Percentiles rank a stretch among this genome's conserved stretches.
Evolutionary conservation across 2,888 invertebrate genomes (phyloP).

Genomic region (Pheosia tremula): DNA sequence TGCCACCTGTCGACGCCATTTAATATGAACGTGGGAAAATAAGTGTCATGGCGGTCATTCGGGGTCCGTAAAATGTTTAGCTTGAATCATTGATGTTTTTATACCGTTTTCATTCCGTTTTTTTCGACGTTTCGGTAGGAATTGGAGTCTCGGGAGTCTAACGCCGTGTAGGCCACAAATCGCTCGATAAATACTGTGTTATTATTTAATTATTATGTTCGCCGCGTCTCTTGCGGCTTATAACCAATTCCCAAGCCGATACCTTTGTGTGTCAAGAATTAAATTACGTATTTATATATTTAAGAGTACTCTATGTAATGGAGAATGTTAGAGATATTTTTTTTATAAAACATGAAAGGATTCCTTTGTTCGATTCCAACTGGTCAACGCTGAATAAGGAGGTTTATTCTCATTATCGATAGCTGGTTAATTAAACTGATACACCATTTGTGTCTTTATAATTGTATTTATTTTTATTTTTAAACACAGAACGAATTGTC

Average conservation of each 20-base stretch:
- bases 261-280: not conserved
- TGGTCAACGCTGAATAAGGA: too few species aligned
- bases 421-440: too few species aligned
- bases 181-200: conserved; percentile 24
- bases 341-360: too few species aligned
- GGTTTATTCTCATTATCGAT: too few species aligned
- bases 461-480: too few species aligned
- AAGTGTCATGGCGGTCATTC: conserved; percentile 70
- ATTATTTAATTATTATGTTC: conserved; percentile 35
- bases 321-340: too few species aligned
- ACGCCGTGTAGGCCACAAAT: not conserved
- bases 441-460: too few species aligned
- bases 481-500: too few species aligned
- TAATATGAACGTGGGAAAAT: conserved; percentile 72
- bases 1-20: conserved; percentile 77
- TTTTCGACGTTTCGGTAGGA: conserved; percentile 16
- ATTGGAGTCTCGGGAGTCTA: not conserved
- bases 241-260: too few species aligned
- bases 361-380: too few species aligned
- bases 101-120: conserved; percentile 29
- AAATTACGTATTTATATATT: too few species aligned
- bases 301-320: too few species aligned
- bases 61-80: conserved; percentile 41
- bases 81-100: conserved; percentile 35
- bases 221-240: conserved; percentile 2